Base-by-base conservation (phyloP, 1,140 invertebrate species). In the Catajapyx aquilonaris region DNA sequence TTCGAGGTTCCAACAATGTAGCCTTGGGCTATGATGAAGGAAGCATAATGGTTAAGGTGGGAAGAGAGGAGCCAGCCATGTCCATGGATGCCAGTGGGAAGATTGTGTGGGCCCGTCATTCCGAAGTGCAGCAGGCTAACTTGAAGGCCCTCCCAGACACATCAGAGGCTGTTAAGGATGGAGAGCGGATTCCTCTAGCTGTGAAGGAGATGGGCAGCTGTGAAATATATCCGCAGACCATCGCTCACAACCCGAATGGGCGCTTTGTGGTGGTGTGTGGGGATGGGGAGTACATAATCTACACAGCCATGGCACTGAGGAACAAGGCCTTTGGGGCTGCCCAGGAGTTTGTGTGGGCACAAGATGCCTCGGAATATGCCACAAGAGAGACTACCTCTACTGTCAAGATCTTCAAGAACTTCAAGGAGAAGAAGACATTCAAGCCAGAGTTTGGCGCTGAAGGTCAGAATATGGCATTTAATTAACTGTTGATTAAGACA, bases 121-220 rank as follows among this genome's bases (percentile, higher is more conserved):
- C 86, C 1, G 94, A 98, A 62, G 76, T 99, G 46, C 93, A 98
- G 53, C 91, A 98, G 56, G 93, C 90, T 2, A 96, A 96, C 61
- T 57, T 96, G 34, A 91, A 93, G 57, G 71, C 78, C 0, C 54
- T 87, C 17, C 69, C 72, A 1, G 41, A 34, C n/a, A 71, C 81
- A 49, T 74, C 74, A 51, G 63, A 51, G 61, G 78, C 81, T 51
- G 68, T 83, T 34, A 81, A 83, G 54, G 90, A 96, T 57, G 90
- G 90, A 0, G 86, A 94, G 58, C 68, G 88, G 5, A 60, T 99
- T 0, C 81, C 91, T 2, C 65, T 98, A 5, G 76, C 81, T 2
- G 79, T 94, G 0, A 98, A 98, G 56, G 95, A 99, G 49, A 95
- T 99, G 87, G 95, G 95, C 0, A 86, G 87, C 15, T 98, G 91